Conservation (phyloP, 2,797 vertebrate genomes). For the Fistularia commersonii region DNA sequence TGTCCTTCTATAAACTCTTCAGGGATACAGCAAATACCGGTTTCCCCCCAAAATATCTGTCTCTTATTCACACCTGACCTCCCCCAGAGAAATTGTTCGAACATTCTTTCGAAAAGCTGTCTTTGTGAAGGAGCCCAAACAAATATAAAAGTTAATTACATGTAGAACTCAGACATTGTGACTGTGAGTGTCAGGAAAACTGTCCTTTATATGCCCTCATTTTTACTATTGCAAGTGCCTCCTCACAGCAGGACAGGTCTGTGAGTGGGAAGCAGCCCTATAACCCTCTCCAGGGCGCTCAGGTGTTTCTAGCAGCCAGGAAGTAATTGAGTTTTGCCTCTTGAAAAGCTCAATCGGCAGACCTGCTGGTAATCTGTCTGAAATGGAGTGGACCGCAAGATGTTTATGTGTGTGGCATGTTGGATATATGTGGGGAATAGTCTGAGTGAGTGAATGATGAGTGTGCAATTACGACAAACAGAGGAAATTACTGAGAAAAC, state of each 20-base stretch:
- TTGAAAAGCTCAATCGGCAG: constrained; percentile 53
- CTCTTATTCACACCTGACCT: too few species aligned
- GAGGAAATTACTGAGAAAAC: neutral
- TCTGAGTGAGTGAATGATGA: constrained; percentile 9
- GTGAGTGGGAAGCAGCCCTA: constrained; percentile 47
- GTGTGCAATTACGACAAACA: constrained; percentile 23
- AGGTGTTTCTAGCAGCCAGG: constrained; percentile 65
- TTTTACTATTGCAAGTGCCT: constrained; percentile 15
- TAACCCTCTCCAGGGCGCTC: constrained; percentile 57
- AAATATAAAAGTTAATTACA: too few species aligned
- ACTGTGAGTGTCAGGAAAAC: constrained; percentile 20
- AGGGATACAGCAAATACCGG: too few species aligned
- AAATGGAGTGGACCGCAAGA: constrained; percentile 60
- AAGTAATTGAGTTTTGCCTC: constrained; percentile 71
- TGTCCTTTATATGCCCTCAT: constrained; percentile 25
- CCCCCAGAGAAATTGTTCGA: too few species aligned
- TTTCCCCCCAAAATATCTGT: too few species aligned
- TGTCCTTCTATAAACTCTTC: too few species aligned
- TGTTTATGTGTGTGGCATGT: constrained; percentile 21
- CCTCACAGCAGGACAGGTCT: constrained; percentile 38
- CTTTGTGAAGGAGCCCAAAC: too few species aligned
- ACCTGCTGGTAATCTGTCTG: constrained; percentile 60
- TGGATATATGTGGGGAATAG: constrained; percentile 21
- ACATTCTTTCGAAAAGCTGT: too few species aligned
- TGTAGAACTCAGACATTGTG: neutral